These are phyloP conservation scores for Bombus vancouverensis DNA, from an alignment of 1,140 invertebrate species.

Conservation along the genomic window DNA sequence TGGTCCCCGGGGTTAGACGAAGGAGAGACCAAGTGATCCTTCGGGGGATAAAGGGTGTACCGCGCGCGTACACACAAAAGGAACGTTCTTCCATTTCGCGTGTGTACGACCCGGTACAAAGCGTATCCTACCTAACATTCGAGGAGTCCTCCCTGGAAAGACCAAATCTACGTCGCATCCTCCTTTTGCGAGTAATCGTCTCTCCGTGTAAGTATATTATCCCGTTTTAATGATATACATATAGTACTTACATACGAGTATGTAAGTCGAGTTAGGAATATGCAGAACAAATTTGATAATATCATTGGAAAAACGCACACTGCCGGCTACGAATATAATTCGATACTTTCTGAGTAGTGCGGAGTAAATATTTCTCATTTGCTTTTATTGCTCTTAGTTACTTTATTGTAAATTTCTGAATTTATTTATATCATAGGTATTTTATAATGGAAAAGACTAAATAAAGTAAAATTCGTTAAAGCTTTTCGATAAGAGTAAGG, in stretches of 20 bases:
- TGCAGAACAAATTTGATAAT: too few species aligned
- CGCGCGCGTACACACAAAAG: slow-evolving; percentile 66
- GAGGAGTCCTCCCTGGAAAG: slow-evolving; percentile 58
- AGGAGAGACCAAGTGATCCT: slow-evolving; percentile 74
- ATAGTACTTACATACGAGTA: background rate
- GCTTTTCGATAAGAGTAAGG: too few species aligned
- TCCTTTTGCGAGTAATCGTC: slow-evolving; percentile 56
- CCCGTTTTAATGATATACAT: background rate
- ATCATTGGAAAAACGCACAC: too few species aligned
- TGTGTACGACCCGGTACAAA: slow-evolving; percentile 58
- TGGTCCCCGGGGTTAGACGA: slow-evolving; percentile 69
- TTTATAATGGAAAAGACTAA: too few species aligned
- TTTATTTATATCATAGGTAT: too few species aligned
- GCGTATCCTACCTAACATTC: slow-evolving; percentile 40
- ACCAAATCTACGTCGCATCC: slow-evolving; percentile 56
- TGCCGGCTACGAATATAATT: too few species aligned
- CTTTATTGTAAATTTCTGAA: too few species aligned
- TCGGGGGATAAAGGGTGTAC: slow-evolving; percentile 73
- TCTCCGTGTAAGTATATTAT: background rate
- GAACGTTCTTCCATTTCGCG: slow-evolving; percentile 43
- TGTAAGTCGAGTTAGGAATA: too few species aligned
- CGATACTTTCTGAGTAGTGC: too few species aligned
- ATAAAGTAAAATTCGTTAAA: too few species aligned
- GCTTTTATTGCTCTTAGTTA: too few species aligned
- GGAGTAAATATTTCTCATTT: too few species aligned